Conservation (phyloP, 2,113 vertebrate species). For the Peromyscus maniculatus region DNA sequence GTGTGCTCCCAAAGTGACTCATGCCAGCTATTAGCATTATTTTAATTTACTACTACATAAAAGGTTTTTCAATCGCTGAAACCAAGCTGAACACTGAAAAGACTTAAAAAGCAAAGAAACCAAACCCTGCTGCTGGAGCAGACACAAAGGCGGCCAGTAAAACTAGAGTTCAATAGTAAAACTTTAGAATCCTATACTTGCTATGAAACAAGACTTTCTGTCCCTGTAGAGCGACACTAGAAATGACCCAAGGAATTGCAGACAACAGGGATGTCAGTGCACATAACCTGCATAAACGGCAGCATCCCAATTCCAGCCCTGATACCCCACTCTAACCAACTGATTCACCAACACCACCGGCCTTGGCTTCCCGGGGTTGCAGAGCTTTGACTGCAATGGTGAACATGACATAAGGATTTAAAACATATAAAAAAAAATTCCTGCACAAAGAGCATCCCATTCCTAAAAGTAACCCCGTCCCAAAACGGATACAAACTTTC, state of each 20-base stretch:
- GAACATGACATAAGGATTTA: constrained; percentile 30
- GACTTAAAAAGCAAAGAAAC: neutral
- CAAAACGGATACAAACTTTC: neutral
- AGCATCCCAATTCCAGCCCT: neutral
- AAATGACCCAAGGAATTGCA: neutral
- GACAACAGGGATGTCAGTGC: neutral
- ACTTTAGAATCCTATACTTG: neutral
- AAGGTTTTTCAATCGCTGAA: neutral
- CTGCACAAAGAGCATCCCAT: neutral
- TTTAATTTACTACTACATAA: constrained; percentile 6
- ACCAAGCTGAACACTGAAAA: neutral
- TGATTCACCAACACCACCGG: constrained; percentile 3
- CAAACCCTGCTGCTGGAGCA: neutral
- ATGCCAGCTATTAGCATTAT: neutral
- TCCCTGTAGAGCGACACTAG: neutral
- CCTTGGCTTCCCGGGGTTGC: neutral
- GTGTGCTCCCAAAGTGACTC: neutral
- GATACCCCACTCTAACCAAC: neutral
- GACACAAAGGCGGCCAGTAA: neutral
- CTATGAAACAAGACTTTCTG: neutral
- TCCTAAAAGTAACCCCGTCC: neutral
- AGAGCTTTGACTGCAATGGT: neutral
- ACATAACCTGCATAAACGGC: neutral
- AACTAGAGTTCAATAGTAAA: neutral
- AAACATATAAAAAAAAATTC: neutral